These are phyloP conservation scores for Natrix natrix DNA, from an alignment of 2,797 vertebrate genomes.

Conservation along the genomic window DNA sequence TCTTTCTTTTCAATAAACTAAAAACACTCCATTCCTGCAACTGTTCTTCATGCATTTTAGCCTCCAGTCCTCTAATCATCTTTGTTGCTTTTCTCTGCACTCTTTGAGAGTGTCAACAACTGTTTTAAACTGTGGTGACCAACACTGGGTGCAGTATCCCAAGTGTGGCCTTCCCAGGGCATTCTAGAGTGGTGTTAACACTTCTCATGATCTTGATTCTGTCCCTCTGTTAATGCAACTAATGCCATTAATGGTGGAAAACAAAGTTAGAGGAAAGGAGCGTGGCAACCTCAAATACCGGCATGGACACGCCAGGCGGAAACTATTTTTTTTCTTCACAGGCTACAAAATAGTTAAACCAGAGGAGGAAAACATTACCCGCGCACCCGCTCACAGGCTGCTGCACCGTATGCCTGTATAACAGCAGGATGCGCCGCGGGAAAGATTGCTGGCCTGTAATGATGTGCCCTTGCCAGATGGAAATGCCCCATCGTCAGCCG, in stretches of 20 bases:
- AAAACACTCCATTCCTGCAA: background rate
- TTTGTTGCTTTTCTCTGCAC: background rate
- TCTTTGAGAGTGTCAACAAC: background rate
- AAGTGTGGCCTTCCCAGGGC: background rate
- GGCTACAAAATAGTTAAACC: constrained; percentile 63
- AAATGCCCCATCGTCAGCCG: constrained; percentile 80
- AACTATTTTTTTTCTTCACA: background rate
- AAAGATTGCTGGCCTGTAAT: constrained; percentile 74
- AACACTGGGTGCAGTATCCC: background rate
- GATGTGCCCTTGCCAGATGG: constrained; percentile 69
- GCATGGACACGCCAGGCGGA: background rate
- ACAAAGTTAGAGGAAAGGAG: background rate
- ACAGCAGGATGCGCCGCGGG: constrained; percentile 59
- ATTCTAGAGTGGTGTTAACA: background rate
- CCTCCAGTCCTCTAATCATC: background rate
- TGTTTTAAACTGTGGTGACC: no score
- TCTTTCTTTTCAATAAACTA: background rate
- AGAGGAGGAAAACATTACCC: background rate
- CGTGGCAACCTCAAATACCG: accelerated
- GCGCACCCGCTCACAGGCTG: background rate
- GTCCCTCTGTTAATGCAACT: background rate
- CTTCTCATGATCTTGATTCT: background rate
- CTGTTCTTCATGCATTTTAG: background rate
- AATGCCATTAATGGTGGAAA: background rate
- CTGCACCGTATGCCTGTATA: background rate